Percentiles rank a stretch among this genome's conserved stretches.
phyloP scores from a whole-genome alignment of 2,113 vertebrate species.

The Chloebia gouldiae region DNA sequence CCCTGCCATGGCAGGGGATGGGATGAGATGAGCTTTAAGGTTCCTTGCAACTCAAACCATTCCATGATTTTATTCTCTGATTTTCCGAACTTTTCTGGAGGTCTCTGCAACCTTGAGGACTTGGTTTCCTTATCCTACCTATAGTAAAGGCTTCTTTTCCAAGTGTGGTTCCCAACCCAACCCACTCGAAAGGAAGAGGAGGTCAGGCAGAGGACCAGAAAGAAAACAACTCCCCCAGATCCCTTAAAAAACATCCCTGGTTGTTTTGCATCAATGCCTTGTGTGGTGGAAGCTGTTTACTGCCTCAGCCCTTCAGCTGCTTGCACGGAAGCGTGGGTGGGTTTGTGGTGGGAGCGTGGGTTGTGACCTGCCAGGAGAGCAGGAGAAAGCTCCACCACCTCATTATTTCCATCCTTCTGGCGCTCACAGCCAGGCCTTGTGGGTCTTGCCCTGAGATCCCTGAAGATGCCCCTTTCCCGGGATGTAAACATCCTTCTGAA shows the following conservation, averaged over 20 bases:
- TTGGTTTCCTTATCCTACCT: background rate
- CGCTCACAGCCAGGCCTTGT: background rate
- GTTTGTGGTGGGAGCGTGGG: background rate
- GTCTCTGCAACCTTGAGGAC: background rate
- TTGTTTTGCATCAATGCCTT: background rate
- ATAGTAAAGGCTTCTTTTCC: background rate
- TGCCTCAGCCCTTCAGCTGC: background rate
- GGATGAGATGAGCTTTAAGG: fast-evolving
- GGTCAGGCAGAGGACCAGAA: background rate
- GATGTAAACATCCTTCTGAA: background rate
- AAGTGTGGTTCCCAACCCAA: background rate
- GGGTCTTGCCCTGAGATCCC: background rate
- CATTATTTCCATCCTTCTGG: background rate
- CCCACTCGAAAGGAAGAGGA: background rate
- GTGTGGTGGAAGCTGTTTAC: background rate
- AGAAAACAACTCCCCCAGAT: background rate
- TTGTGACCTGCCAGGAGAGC: background rate
- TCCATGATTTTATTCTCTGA: background rate
- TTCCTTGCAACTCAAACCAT: background rate
- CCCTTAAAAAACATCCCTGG: background rate
- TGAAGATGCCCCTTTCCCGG: background rate
- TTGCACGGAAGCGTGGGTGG: background rate
- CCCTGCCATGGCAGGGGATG: background rate
- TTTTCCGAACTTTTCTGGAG: background rate
- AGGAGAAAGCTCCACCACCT: background rate